Conservation (phyloP, 1,140 invertebrate genomes). For the Bombus confusus region DNA sequence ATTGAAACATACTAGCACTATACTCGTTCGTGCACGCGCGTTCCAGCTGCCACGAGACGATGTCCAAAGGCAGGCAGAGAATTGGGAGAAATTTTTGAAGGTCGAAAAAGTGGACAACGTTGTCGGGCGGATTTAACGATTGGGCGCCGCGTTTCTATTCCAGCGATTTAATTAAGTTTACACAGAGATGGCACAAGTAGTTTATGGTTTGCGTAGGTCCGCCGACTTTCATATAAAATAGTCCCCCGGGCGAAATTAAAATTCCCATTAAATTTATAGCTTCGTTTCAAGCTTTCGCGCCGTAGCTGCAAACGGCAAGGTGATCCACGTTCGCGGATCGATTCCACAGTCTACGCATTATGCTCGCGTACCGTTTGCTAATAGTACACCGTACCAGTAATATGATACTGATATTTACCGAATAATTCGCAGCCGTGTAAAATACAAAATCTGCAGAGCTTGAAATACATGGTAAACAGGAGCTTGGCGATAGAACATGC, state of each 20-base stretch:
- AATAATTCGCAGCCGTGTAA: background rate
- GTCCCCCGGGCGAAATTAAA: background rate
- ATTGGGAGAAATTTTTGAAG: background rate
- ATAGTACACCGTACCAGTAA: too few species aligned
- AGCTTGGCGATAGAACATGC: background rate
- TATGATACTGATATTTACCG: background rate
- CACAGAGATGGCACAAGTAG: background rate
- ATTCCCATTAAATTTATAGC: background rate
- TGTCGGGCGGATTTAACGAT: too few species aligned
- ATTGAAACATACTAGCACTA: too few species aligned
- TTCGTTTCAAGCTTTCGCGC: background rate
- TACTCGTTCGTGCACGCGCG: too few species aligned
- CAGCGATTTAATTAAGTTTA: background rate
- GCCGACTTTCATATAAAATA: background rate
- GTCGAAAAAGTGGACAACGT: too few species aligned
- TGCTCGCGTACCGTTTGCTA: too few species aligned
- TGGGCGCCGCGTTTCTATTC: too few species aligned
- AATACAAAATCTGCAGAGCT: background rate
- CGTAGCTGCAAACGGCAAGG: background rate
- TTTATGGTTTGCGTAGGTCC: background rate
- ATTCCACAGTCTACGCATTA: background rate
- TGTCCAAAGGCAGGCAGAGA: background rate
- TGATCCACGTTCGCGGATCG: background rate
- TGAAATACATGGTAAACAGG: background rate
- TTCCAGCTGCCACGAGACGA: background rate